Conservation (phyloP, 2,888 invertebrate genomes). For the Amiota mariae region DNA sequence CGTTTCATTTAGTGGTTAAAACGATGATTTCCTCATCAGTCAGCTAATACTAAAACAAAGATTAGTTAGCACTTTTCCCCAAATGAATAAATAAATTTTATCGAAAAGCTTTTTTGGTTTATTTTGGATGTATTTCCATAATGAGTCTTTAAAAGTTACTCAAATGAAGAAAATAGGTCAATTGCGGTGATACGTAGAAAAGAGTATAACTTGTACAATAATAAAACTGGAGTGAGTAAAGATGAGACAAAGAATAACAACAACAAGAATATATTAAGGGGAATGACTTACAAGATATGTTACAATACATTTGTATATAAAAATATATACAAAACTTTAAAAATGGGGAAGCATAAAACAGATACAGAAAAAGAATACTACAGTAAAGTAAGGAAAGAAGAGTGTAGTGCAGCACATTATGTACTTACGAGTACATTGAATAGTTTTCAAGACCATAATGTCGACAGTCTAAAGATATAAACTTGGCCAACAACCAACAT, state of each 20-base stretch:
- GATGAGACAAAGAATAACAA: too few relatives aligned
- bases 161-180: slow-evolving; percentile 19
- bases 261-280: too few relatives aligned
- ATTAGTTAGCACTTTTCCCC: slow-evolving; percentile 20
- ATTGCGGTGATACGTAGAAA: background rate
- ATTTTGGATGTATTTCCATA: background rate
- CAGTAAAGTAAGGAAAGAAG: background rate
- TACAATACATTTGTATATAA: too few relatives aligned
- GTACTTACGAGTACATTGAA: too few relatives aligned
- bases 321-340: too few relatives aligned
- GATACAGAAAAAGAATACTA: background rate
- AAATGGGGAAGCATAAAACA: background rate
- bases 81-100: slow-evolving; percentile 2
- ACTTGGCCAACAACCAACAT: background rate
- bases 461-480: background rate
- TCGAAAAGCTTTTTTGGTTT: background rate
- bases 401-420: too few relatives aligned
- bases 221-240: background rate
- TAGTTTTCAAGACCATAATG: too few relatives aligned
- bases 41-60: slow-evolving; percentile 16
- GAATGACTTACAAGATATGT: too few relatives aligned
- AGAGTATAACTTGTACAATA: background rate
- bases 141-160: slow-evolving; percentile 16
- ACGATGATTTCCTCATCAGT: background rate
- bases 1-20: background rate